phyloP scores from a whole-genome alignment of 2,113 vertebrate species.

The Lanius ludovicianus region DNA sequence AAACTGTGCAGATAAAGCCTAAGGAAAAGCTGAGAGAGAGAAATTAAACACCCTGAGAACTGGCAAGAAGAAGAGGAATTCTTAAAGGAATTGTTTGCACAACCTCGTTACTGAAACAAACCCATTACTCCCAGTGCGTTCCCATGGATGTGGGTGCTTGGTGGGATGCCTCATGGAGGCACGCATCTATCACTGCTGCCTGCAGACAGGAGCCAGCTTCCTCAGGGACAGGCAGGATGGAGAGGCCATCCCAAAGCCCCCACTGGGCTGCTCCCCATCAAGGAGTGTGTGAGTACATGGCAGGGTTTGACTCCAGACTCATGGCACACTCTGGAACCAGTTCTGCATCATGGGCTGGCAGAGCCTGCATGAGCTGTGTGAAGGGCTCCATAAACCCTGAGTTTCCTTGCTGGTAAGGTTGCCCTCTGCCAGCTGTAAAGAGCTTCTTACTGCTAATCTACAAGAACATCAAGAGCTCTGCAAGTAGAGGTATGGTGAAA shows the following conservation, averaged over 20 bases:
- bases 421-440: background rate
- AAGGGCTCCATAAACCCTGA: background rate
- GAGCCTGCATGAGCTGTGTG: background rate
- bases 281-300: accelerated
- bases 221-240: background rate
- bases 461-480: background rate
- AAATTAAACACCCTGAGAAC: background rate
- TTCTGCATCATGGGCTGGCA: background rate
- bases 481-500: background rate
- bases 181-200: background rate
- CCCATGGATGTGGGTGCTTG: background rate
- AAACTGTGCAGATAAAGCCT: background rate
- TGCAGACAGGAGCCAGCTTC: background rate
- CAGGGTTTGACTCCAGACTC: background rate
- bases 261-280: background rate
- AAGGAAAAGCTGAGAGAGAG: background rate
- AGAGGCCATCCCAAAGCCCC: accelerated
- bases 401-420: background rate
- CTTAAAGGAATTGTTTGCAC: background rate
- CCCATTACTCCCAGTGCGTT: background rate
- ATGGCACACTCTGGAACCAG: background rate
- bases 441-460: background rate
- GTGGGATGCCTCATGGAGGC: background rate
- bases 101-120: background rate
- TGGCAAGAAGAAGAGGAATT: background rate